Evolutionary conservation across 2,113 vertebrate species (phyloP).

Genomic region (Corythaeola cristata): DNA sequence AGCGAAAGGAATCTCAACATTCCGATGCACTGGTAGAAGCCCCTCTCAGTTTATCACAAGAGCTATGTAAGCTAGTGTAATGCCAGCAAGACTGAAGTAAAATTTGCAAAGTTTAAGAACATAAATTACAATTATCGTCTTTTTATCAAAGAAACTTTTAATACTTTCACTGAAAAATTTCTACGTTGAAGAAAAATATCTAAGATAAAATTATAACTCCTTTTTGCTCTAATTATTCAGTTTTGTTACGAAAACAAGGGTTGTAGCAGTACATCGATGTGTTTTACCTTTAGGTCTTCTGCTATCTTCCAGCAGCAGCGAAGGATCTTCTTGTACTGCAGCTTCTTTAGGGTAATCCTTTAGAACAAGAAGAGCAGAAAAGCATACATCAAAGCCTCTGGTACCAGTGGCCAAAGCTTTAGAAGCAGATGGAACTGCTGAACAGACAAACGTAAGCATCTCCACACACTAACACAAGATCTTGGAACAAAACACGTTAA

Average conservation of each 20-base stretch:
- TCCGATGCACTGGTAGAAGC: neutral
- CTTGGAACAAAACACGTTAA: neutral
- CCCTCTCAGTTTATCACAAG: neutral
- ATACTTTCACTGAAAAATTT: neutral
- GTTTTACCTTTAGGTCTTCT: constrained; percentile 67
- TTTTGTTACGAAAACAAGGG: neutral
- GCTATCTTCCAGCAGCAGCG: constrained; percentile 24
- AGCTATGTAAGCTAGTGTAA: neutral
- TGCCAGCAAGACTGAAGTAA: neutral
- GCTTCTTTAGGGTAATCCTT: constrained; percentile 51
- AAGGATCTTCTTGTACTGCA: constrained; percentile 7
- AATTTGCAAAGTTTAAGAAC: neutral
- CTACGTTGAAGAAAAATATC: neutral
- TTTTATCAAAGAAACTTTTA: neutral
- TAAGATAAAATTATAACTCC: neutral
- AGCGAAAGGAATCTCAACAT: neutral
- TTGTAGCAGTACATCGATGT: neutral
- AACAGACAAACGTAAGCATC: neutral
- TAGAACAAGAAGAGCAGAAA: neutral
- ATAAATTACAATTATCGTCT: neutral
- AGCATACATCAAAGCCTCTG: neutral
- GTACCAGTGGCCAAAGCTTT: neutral
- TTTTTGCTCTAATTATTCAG: neutral
- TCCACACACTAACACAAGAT: neutral
- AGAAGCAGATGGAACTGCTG: neutral